phyloP scores from a whole-genome alignment of 1,140 invertebrate species.

The Oncopeltus fasciatus region DNA sequence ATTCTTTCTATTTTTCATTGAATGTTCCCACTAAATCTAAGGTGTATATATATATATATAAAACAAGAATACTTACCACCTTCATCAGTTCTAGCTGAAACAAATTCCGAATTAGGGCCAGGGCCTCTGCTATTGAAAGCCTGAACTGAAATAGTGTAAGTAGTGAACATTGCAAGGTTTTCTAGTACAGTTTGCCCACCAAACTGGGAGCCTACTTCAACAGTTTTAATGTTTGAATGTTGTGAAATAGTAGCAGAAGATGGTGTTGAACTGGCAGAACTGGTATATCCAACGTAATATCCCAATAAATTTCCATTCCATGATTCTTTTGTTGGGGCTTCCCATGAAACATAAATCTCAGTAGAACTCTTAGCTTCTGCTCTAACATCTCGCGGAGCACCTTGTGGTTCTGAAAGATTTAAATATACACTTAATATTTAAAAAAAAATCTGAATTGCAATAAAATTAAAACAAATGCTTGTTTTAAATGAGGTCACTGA shows the following conservation, averaged over 20 bases:
- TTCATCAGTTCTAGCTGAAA: slow-evolving; percentile 69
- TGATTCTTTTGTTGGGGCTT: slow-evolving; percentile 68
- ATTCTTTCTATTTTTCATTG: too few relatives aligned
- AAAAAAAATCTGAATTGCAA: too few relatives aligned
- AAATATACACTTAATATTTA: too few relatives aligned
- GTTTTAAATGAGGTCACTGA: too few relatives aligned
- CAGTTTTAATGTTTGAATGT: slow-evolving; percentile 44
- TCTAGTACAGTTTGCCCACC: slow-evolving; percentile 47
- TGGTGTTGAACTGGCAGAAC: slow-evolving; percentile 22
- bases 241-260: slow-evolving; percentile 24
- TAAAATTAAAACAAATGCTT: too few relatives aligned
- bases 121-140: slow-evolving; percentile 82
- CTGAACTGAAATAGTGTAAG: slow-evolving; percentile 80
- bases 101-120: slow-evolving; percentile 70
- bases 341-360: slow-evolving; percentile 76
- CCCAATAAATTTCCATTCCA: slow-evolving; percentile 86
- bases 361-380: slow-evolving; percentile 79
- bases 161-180: slow-evolving; percentile 67
- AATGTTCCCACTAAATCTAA: too few relatives aligned
- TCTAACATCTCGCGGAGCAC: slow-evolving; percentile 66
- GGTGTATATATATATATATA: too few relatives aligned
- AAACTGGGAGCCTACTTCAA: slow-evolving; percentile 44
- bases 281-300: slow-evolving; percentile 84
- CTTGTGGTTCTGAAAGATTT: slow-evolving; percentile 56
- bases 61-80: slow-evolving; percentile 53